Conservation (phyloP, 2,113 vertebrate genomes). For the Corydoras sp. region DNA sequence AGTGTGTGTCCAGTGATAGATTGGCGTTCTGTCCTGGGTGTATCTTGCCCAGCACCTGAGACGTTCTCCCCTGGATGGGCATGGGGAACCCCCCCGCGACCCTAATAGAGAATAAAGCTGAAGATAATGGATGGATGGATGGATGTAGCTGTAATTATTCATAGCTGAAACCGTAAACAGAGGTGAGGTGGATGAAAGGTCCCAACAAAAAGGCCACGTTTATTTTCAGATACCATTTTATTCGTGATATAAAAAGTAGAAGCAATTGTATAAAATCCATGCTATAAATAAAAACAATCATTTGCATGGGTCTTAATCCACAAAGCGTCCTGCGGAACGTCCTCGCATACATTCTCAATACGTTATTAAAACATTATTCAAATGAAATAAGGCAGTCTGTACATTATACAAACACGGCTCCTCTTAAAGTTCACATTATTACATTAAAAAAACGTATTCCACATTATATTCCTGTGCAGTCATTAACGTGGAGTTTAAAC, state of each 20-base stretch:
- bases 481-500: neutral
- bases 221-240: constrained; percentile 16
- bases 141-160: too few species aligned
- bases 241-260: constrained; percentile 39
- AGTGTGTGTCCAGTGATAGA: too few species aligned
- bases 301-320: constrained; percentile 32
- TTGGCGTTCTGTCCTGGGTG: too few species aligned
- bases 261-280: constrained; percentile 42
- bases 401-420: constrained; percentile 28
- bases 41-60: too few species aligned
- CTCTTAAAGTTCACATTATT: neutral
- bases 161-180: too few species aligned
- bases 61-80: too few species aligned
- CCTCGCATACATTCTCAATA: constrained; percentile 19
- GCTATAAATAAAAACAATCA: constrained; percentile 35
- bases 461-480: constrained; percentile 3
- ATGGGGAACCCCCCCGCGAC: too few species aligned
- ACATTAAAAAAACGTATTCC: neutral
- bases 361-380: neutral
- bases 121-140: too few species aligned
- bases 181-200: too few species aligned
- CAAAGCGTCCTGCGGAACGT: constrained; percentile 34
- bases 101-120: too few species aligned
- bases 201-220: too few species aligned
- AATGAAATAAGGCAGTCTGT: constrained; percentile 23